Base-by-base conservation (phyloP, 2,113 vertebrate genomes). In the Channa argus region DNA sequence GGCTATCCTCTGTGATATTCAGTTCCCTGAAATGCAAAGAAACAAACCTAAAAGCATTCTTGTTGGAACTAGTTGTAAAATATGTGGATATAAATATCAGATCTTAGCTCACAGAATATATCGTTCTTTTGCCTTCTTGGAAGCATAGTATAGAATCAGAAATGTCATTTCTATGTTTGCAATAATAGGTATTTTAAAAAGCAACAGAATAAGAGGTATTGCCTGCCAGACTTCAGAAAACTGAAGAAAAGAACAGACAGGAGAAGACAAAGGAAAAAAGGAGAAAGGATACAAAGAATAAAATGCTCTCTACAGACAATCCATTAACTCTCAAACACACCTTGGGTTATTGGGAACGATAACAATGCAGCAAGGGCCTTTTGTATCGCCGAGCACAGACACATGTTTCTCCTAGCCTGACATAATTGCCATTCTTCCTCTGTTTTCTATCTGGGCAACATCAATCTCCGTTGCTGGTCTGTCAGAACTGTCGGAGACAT, bases 371-470 rank as follows among this genome's bases (percentile, higher is more conserved):
- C 79, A 11, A 88, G 84, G 69, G 82, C 80, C 90, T 80, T 90
- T 92, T 92, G 89, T 86, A 84, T 82, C 82, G 85, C 71, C 36
- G 80, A 61, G 43, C 83, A 75, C 84, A 91, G 93, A 93, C 94
- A 94, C 88, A 89, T 93, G 94, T 94, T 93, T 94, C 90, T 92
- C 75, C 86, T 68, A 80, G 90, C 86, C 71, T 93, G 92, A 94
- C 92, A 94, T 93, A 94, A 94, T 94, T 94, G 94, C 92, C 90
- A 93, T 93, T 94, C 92, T 92, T 91, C 91, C 88, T 91, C 90
- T 92, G 87, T 89, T 92, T 94, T 93, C 92, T 91, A 94, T 93
- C 93, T 88, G 86, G 83, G 84, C 89, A 90, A 90, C 92, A 94
- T 94, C 94, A 94, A 94, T 94, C 93, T 92, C 86, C 84, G 89